A percentile compares a stretch with the other conserved stretches of the same genome.
Conservation (phyloP, 2,797 vertebrate genomes). For the Sebastes cheni region DNA sequence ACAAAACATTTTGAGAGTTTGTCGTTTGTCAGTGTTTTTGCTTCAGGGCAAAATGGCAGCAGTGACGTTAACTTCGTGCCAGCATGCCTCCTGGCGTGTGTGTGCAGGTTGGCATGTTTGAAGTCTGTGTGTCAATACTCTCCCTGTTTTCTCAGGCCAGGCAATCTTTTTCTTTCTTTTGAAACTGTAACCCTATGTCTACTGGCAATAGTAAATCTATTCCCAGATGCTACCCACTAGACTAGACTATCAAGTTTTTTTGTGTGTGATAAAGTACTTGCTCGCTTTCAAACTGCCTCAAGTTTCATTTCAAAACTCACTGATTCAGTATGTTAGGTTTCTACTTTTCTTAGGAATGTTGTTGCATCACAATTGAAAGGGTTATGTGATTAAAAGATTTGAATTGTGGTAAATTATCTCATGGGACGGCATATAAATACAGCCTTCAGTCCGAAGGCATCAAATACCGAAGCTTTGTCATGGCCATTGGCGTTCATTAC, state of each 20-base stretch:
- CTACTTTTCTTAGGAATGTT: neutral
- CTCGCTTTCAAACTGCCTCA: neutral
- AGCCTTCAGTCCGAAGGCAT: too few species aligned
- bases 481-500: too few species aligned
- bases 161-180: slow-evolving; percentile 7
- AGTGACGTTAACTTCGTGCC: slow-evolving; percentile 18
- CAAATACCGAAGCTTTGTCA: too few species aligned
- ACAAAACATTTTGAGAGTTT: slow-evolving; percentile 10
- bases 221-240: neutral
- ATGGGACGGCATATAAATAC: too few species aligned
- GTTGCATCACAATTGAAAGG: neutral
- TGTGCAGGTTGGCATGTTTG: neutral
- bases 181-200: slow-evolving; percentile 5
- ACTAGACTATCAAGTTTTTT: neutral
- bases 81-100: neutral
- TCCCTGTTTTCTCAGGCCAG: slow-evolving; percentile 8
- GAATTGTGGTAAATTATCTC: neutral
- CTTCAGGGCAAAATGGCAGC: slow-evolving; percentile 31
- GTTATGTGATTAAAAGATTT: neutral
- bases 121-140: neutral
- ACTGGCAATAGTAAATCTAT: neutral
- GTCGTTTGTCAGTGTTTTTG: slow-evolving; percentile 19
- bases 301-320: neutral
- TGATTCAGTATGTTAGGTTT: neutral
- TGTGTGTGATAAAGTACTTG: neutral